phyloP scores from a whole-genome alignment of 53 echinoderm and acorn worm genomes.

The Henricia sp. region DNA sequence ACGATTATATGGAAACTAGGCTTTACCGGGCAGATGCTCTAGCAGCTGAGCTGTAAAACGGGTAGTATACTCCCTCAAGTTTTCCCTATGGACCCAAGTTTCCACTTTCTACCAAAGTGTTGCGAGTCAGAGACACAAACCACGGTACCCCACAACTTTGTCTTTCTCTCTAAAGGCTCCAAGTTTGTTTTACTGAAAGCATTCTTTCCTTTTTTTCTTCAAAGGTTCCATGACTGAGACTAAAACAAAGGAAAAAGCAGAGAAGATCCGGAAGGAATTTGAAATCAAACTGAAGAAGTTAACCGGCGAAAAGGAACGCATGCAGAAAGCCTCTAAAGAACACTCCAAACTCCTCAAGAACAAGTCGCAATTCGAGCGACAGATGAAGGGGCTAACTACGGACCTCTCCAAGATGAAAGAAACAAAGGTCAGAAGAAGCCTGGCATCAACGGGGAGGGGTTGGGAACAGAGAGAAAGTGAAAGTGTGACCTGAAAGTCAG shows the following conservation, averaged over 20 bases:
- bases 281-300: constrained; percentile 95
- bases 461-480: no score
- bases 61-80: no score
- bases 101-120: no score
- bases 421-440: constrained; percentile 69
- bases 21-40: no score
- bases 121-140: no score
- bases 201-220: not conserved
- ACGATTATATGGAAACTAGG: no score
- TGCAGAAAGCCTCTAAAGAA: constrained; percentile 83
- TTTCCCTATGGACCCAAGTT: no score
- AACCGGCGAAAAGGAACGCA: constrained; percentile 78
- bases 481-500: no score
- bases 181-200: not conserved
- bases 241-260: constrained; percentile 91
- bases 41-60: no score
- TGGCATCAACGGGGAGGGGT: no score
- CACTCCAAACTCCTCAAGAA: constrained; percentile 87
- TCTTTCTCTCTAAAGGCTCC: not conserved
- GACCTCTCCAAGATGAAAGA: constrained; percentile 90
- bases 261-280: constrained; percentile 94
- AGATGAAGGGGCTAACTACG: constrained; percentile 77
- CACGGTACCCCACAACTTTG: no score
- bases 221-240: constrained; percentile 93
- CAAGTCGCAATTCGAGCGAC: constrained; percentile 91